Evolutionary conservation across 2,113 vertebrate genomes (phyloP).

Genomic region (Hemicordylus capensis): DNA sequence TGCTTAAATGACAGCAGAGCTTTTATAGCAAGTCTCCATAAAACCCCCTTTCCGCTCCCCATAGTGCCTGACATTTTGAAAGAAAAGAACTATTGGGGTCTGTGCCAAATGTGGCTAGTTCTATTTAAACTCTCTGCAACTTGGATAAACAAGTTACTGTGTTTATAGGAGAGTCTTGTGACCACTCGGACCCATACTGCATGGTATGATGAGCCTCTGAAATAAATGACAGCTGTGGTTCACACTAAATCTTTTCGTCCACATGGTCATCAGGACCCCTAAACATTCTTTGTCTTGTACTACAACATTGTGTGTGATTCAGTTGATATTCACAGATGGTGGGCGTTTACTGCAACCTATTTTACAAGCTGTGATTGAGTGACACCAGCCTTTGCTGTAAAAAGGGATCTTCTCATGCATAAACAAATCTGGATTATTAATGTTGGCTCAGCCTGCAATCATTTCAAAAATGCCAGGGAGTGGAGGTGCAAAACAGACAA

Average conservation of each 20-base stretch:
- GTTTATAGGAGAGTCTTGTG: slow-evolving; percentile 52
- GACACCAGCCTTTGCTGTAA: rapidly evolving
- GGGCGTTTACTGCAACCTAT: not conserved
- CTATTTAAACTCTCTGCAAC: slow-evolving; percentile 21
- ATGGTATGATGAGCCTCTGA: slow-evolving; percentile 19
- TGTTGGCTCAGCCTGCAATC: not conserved
- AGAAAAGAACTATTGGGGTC: slow-evolving; percentile 6
- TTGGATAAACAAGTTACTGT: slow-evolving; percentile 54
- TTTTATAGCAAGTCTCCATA: not conserved
- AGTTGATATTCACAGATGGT: not conserved
- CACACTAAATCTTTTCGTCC: slow-evolving; percentile 28
- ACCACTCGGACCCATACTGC: not conserved
- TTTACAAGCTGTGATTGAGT: not conserved
- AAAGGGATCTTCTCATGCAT: not conserved
- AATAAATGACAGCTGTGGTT: slow-evolving; percentile 38
- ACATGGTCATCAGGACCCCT: not conserved
- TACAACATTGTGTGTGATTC: not conserved
- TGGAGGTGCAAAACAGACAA: not conserved
- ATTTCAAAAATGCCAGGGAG: not conserved
- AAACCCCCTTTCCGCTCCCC: not conserved
- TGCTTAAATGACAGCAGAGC: not conserved
- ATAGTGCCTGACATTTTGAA: slow-evolving; percentile 9
- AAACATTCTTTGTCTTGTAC: not conserved
- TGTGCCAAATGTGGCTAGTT: slow-evolving; percentile 21
- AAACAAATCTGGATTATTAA: not conserved